Evolutionary conservation across 2,888 invertebrate genomes (phyloP).

Genomic region (Tribolium freemani): DNA sequence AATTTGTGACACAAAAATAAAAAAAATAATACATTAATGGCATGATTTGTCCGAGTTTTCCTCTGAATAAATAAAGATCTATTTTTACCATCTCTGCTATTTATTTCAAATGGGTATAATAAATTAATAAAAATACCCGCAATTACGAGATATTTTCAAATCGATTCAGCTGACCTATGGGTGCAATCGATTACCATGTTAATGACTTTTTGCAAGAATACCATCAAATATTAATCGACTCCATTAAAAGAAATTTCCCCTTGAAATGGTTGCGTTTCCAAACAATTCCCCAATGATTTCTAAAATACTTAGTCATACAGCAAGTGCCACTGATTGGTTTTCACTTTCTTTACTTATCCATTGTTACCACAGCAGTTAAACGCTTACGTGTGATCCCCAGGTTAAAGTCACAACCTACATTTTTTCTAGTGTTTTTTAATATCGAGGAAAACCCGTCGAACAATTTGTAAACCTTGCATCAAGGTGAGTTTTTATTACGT

Average conservation of each 20-base stretch:
- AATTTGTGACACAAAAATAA: too few relatives aligned
- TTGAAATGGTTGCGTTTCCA: neutral
- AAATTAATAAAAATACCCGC: neutral
- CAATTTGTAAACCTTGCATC: neutral
- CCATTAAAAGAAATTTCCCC: neutral
- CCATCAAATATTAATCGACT: neutral
- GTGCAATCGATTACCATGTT: neutral
- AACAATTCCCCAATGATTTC: constrained; percentile 2
- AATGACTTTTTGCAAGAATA: too few relatives aligned
- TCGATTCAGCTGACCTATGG: neutral
- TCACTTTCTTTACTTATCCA: constrained; percentile 17
- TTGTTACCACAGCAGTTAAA: neutral
- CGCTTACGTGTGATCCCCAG: constrained; percentile 1
- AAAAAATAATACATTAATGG: too few relatives aligned
- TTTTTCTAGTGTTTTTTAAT: neutral
- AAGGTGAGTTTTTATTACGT: neutral
- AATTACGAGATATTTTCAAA: neutral
- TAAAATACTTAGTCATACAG: constrained; percentile 8
- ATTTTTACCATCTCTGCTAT: neutral
- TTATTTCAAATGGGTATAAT: neutral
- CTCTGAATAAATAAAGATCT: neutral
- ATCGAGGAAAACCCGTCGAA: neutral
- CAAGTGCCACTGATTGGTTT: constrained; percentile 15
- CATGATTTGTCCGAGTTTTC: neutral
- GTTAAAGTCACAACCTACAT: neutral